Conservation (phyloP, 2,888 invertebrate genomes). For the Helleia helle region DNA sequence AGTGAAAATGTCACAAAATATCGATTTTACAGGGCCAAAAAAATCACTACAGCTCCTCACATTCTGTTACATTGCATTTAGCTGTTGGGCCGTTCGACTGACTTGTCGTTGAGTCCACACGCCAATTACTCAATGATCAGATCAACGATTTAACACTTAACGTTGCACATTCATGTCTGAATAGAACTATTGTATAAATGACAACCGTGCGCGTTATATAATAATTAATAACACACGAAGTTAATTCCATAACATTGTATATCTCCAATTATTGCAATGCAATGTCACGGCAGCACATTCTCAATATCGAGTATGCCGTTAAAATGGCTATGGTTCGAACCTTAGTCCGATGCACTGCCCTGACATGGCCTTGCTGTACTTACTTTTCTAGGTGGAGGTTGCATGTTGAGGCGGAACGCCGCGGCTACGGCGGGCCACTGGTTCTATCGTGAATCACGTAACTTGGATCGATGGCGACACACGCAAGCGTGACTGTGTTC, state of each 20-base stretch:
- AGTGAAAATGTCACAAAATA: no score
- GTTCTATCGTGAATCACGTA: slow-evolving; percentile 20
- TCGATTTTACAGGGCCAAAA: background rate
- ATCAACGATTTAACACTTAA: no score
- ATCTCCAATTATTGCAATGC: slow-evolving; percentile 13
- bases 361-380: slow-evolving; percentile 33
- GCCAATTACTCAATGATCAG: background rate
- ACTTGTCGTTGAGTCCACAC: background rate
- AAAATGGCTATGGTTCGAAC: background rate
- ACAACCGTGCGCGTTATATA: background rate
- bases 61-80: background rate
- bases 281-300: slow-evolving; percentile 12
- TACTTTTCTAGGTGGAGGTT: slow-evolving; percentile 91
- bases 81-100: background rate
- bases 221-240: slow-evolving; percentile 8
- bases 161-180: no score
- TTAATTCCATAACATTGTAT: slow-evolving; percentile 12
- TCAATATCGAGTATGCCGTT: background rate
- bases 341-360: no score
- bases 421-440: slow-evolving; percentile 26
- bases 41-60: background rate
- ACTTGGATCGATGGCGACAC: slow-evolving; percentile 37
- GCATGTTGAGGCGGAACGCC: slow-evolving; percentile 75
- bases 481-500: slow-evolving; percentile 37
- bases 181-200: no score